Evolutionary conservation across 1,140 invertebrate species (phyloP).

Genomic region (Drosophila takahashii): DNA sequence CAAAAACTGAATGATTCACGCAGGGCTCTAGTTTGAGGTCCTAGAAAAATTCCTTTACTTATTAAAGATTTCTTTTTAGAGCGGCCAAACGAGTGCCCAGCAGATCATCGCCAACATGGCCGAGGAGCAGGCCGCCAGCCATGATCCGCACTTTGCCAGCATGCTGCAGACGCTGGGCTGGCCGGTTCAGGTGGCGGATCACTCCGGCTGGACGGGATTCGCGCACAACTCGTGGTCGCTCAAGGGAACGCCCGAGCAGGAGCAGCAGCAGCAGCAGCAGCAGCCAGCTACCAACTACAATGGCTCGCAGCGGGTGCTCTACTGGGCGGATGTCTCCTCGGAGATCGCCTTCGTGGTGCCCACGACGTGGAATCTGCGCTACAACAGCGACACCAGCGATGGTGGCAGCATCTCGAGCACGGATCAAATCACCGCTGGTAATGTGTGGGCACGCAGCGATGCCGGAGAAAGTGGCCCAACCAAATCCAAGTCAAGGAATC

Average conservation of each 20-base stretch:
- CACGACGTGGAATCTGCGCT: constrained; percentile 86
- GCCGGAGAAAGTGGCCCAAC: constrained; percentile 64
- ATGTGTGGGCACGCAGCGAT: constrained; percentile 86
- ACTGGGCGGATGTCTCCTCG: constrained; percentile 98
- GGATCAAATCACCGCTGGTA: constrained; percentile 46
- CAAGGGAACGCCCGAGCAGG: constrained; percentile 68
- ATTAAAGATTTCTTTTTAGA: constrained; percentile 93
- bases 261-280: constrained; percentile 57
- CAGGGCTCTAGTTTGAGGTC: constrained; percentile 86
- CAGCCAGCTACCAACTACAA: constrained; percentile 64
- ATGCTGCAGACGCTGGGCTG: constrained; percentile 94
- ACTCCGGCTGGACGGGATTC: constrained; percentile 96
- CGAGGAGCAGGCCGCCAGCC: constrained; percentile 85
- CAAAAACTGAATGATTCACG: too few species aligned
- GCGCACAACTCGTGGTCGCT: constrained; percentile 91
- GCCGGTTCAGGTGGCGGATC: constrained; percentile 92
- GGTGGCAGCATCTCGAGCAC: constrained; percentile 84
- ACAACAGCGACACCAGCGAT: constrained; percentile 81
- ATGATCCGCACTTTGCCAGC: constrained; percentile 89
- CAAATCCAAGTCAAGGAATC: constrained; percentile 86
- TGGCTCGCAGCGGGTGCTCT: constrained; percentile 91
- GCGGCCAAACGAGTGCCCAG: constrained; percentile 89
- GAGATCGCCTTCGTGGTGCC: constrained; percentile 98
- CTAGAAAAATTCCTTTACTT: neutral
- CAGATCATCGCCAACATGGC: constrained; percentile 94